Evolutionary conservation across 2,113 vertebrate genomes (phyloP).

Genomic region (Ariopsis seemanni): DNA sequence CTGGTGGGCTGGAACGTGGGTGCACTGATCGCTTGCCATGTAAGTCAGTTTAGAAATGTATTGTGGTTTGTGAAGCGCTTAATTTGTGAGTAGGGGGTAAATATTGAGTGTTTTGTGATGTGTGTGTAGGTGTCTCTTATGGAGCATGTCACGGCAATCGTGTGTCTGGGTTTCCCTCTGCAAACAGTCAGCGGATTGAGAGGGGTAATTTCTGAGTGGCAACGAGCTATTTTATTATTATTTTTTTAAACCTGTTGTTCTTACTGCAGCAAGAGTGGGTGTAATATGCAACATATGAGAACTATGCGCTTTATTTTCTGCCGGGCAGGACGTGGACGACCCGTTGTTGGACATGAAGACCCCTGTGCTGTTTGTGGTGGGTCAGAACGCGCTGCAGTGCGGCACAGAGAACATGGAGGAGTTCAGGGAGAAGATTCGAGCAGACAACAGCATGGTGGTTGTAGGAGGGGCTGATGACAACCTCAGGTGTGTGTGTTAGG

Average conservation of each 20-base stretch:
- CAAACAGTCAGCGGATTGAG: constrained; percentile 88
- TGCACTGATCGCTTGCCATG: constrained; percentile 92
- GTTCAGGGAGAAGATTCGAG: constrained; percentile 92
- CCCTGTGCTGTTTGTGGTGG: constrained; percentile 92
- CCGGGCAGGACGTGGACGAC: constrained; percentile 89
- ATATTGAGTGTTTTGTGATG: background rate
- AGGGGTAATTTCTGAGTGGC: constrained; percentile 78
- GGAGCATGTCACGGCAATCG: constrained; percentile 90
- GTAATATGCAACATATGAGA: background rate
- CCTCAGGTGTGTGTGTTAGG: constrained; percentile 77
- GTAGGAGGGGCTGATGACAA: constrained; percentile 95
- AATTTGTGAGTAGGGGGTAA: background rate
- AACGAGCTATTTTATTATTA: background rate
- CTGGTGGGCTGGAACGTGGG: constrained; percentile 96
- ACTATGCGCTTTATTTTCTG: background rate
- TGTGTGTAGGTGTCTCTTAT: constrained; percentile 85
- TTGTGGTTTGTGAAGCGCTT: background rate
- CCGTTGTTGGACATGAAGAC: constrained; percentile 98
- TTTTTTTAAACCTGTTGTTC: background rate
- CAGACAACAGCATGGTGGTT: constrained; percentile 94
- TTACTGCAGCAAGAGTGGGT: background rate
- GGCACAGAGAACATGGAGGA: constrained; percentile 92
- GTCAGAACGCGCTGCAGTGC: constrained; percentile 92
- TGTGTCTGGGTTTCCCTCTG: constrained; percentile 94
- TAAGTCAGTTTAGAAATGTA: constrained; percentile 65